Percentiles rank a stretch among this genome's conserved stretches.
phyloP scores from a whole-genome alignment of 2,888 invertebrate genomes.

The Ferdinandea cuprea region DNA sequence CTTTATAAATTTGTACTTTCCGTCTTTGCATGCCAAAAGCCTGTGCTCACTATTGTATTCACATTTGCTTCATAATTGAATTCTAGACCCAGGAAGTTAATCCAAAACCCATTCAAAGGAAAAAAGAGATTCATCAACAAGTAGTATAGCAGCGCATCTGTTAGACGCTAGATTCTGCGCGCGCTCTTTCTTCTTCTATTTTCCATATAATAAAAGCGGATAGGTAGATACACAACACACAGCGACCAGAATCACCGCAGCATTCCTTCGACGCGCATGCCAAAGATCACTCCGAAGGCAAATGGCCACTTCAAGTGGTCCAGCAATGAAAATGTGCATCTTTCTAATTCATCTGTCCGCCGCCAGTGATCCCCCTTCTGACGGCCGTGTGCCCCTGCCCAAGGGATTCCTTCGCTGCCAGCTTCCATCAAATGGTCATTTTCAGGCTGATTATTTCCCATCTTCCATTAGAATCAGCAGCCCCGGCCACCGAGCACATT shows the following conservation, averaged over 20 bases:
- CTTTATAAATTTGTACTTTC: conserved; percentile 16
- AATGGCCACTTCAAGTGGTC: conserved; percentile 66
- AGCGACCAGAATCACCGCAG: conserved; percentile 36
- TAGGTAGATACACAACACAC: conserved; percentile 40
- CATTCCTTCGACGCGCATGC: conserved; percentile 70
- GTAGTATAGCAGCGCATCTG: conserved; percentile 64
- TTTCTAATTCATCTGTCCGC: conserved; percentile 69
- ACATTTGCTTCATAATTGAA: conserved; percentile 65
- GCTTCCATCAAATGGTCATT: conserved; percentile 72
- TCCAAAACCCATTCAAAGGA: conserved; percentile 62
- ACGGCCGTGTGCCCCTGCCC: conserved; percentile 48
- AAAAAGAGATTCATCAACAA: conserved; percentile 69
- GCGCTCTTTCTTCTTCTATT: conserved; percentile 57
- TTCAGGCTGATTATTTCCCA: conserved; percentile 70
- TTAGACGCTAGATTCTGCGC: neutral
- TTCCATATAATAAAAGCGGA: conserved; percentile 68
- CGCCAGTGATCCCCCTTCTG: conserved; percentile 25
- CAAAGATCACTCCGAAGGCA: conserved; percentile 67
- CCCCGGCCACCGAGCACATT: conserved; percentile 55
- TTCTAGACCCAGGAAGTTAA: conserved; percentile 73
- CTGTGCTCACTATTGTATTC: conserved; percentile 52
- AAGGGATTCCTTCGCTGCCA: conserved; percentile 51
- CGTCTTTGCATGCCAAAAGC: conserved; percentile 36
- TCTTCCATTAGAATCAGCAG: conserved; percentile 68
- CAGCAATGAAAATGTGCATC: conserved; percentile 70